Evolutionary conservation across 2,797 vertebrate genomes (phyloP).

Genomic region (Alfaro cultratus): DNA sequence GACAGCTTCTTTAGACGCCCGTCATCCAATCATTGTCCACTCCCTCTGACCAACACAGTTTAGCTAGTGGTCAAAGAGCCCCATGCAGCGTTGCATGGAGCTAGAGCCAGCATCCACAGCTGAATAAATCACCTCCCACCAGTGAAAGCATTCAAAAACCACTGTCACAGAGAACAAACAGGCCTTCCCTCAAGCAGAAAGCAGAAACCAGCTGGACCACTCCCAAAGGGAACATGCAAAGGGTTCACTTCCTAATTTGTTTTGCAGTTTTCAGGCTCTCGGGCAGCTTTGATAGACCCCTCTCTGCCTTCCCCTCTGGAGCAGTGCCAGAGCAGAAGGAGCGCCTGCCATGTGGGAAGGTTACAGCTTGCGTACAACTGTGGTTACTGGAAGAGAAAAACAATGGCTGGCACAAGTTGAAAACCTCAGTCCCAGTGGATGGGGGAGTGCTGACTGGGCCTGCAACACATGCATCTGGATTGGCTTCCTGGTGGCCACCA

Average conservation of each 20-base stretch:
- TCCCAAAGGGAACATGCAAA: conserved; percentile 66
- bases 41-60: conserved; percentile 31
- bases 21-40: conserved; percentile 27
- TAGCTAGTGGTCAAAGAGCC: conserved; percentile 40
- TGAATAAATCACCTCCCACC: conserved; percentile 75
- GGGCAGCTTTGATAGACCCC: conserved; percentile 62
- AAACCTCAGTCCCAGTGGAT: conserved; percentile 73
- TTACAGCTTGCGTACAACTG: conserved; percentile 78
- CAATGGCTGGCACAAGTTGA: conserved; percentile 84
- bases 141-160: conserved; percentile 50
- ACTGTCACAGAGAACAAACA: conserved; percentile 71
- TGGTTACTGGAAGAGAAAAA: conserved; percentile 79
- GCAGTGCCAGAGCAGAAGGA: conserved; percentile 67
- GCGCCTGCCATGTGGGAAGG: conserved; percentile 75
- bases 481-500: conserved; percentile 78
- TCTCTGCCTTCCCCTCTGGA: conserved; percentile 70
- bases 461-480: conserved; percentile 78
- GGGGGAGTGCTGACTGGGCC: conserved; percentile 69
- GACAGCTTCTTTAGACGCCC: conserved; percentile 7
- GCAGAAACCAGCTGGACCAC: conserved; percentile 64
- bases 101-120: conserved; percentile 48
- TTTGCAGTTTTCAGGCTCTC: conserved; percentile 67
- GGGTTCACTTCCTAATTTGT: conserved; percentile 76
- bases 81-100: conserved; percentile 33
- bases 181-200: conserved; percentile 41